Base-by-base conservation (phyloP, 2,797 vertebrate species). In the Ficedula albicollis region DNA sequence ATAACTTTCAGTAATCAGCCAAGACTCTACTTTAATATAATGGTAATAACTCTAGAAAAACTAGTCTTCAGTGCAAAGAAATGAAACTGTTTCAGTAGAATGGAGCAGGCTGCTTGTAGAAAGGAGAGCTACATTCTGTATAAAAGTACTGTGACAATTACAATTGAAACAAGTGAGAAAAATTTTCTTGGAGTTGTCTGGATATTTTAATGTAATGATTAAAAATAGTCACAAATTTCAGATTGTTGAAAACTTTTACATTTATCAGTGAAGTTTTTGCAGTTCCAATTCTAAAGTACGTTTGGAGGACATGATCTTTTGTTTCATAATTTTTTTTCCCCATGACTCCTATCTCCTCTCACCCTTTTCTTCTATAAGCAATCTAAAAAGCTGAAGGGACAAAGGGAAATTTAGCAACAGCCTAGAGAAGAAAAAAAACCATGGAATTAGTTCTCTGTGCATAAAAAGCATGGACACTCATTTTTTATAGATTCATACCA, bases 401-500 rank as follows among this genome's bases (percentile, higher is more conserved):
- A 51, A 48, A 59, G 15, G 3, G 12, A 67, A 73, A 76, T 74
- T 48, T 67, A 67, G 17, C 48, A 59, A 38, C 25, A 66, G 14
- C 11, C 19, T 23, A 22, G 36, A 49, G 12, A 26, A 13, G 4
- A 4, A 58, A 72, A 75, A 59, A 68, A 34, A 3, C 2, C 48
- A 22, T 30, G 12, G 27, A 67, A 83, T n/a, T 56, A 49, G 32
- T 67, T 89, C 15, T 74, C 15, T 64, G 16, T 15, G n/a, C 58
- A 80, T 83, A 80, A 87, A 82, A 94, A 85, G 0, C 7, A 36
- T 10, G 66, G 49, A 60, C 38, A 60, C 44, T 80, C 14, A 7
- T 89, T 84, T 89, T 93, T 96, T 88, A 92, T 94, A 69, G 62
- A 95, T 95, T 92, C 49, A 34, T 87, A 83, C 38, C 16, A 54